Evolutionary conservation across 2,797 vertebrate species (phyloP).

Genomic region (Eutrigla gurnardus): DNA sequence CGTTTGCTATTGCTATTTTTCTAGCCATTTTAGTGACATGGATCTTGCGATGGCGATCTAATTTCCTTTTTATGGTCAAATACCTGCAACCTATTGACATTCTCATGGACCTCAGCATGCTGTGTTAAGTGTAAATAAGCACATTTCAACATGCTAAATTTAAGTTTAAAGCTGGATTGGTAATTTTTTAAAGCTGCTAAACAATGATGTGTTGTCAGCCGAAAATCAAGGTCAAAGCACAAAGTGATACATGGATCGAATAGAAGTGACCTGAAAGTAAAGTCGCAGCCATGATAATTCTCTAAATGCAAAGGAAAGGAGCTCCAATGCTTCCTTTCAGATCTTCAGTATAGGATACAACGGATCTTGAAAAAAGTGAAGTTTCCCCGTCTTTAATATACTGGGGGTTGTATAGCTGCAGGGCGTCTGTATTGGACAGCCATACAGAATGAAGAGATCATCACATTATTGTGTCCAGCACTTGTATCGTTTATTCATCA

Average conservation of each 20-base stretch:
- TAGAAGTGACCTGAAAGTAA: no score
- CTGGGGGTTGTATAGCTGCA: not conserved
- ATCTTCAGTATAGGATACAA: no score
- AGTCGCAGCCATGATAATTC: no score
- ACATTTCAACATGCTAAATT: not conserved
- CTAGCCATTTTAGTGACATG: not conserved
- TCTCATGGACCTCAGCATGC: not conserved
- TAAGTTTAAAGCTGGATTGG: not conserved
- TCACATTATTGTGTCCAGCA: not conserved
- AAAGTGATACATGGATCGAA: not conserved
- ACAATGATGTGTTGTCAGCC: not conserved
- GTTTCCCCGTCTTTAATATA: no score
- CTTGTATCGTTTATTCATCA: not conserved
- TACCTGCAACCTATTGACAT: not conserved
- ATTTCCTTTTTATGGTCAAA: not conserved
- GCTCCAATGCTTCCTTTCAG: no score
- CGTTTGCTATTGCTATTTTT: not conserved
- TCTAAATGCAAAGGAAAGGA: no score
- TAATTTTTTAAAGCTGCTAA: not conserved
- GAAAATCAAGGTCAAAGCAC: not conserved
- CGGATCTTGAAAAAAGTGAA: no score
- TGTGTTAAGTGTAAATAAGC: not conserved
- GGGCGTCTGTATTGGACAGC: not conserved
- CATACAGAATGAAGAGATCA: not conserved
- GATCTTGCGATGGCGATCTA: no score